Evolutionary conservation across 2,888 invertebrate genomes (phyloP), one percentile per base, ranked within the genome.

Genomic region (Cataglyphis rosenhaueri): DNA sequence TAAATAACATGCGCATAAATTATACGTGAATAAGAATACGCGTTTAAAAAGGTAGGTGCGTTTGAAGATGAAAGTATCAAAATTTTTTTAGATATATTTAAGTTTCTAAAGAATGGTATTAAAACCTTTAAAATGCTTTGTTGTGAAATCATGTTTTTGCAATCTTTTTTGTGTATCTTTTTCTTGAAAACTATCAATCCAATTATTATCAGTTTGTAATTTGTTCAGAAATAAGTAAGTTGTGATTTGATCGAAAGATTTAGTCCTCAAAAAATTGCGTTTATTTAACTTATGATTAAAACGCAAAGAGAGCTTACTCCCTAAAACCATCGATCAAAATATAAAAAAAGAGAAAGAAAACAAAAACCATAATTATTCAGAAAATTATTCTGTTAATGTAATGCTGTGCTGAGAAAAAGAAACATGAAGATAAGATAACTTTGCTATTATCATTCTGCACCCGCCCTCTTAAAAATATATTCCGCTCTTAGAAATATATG

Each of bases 1-100:
- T 66, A 41, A 57, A 76, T 57, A 59, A 70, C n/a, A 32, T 70
- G 41, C 21, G 41, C 44, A 18, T 59, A 44, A 44, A 41, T 59
- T 10, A 76, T 66, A 32, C 4, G n/a, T 29, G 18, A 52, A 66
- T 66, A 55, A 44, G 41, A 66, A 35, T 29, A 25, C 29, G 8
- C 8, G 3, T 57, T 57, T 57, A 52, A 52, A n/a, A 52, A 48
- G 48, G 48, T 18, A n/a, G 48, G n/a, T 52, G 48, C 44, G 18
- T 1, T 8, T n/a, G 18, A 8, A 52, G n/a, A 52, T 3, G 2
- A 52, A n/a, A 18, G 18, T 15, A 52, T 52, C n/a, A 52, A n/a
- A 44, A n/a, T 52, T 52, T 52, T 52, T 48, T 48, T 21, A 5
- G 48, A 48, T 8, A 8, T 48, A 1, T 6, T 18, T 18, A 41